Evolutionary conservation across 92 coral and sea anemone species (phyloP).

Genomic region (Paramuricea clavata): DNA sequence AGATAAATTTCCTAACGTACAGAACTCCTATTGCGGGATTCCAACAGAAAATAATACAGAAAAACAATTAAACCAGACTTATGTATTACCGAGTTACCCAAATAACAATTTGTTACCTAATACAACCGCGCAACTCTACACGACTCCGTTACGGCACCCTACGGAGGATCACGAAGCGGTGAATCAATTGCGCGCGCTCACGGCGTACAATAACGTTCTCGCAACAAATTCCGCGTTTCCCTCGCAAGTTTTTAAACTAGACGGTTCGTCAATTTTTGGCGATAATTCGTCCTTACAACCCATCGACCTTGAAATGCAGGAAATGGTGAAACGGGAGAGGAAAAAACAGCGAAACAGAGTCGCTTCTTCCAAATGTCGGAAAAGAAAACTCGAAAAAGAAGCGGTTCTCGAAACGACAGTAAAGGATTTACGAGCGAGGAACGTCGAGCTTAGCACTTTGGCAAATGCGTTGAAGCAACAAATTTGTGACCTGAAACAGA

Average conservation of each 20-base stretch:
- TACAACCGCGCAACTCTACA: slow-evolving; percentile 68
- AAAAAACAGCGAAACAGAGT: slow-evolving; percentile 97
- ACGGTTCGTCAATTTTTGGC: slow-evolving; percentile 76
- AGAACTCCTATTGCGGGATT: slow-evolving; percentile 48
- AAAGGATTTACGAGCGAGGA: slow-evolving; percentile 89
- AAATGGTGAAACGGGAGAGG: slow-evolving; percentile 95
- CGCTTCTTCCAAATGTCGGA: slow-evolving; percentile 99
- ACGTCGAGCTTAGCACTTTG: slow-evolving; percentile 92
- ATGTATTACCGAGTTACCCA: slow-evolving; percentile 77
- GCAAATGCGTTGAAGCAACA: slow-evolving; percentile 98
- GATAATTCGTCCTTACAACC: slow-evolving; percentile 86
- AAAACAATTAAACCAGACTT: slow-evolving; percentile 73
- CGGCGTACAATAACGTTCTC: slow-evolving; percentile 82
- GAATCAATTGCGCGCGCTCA: slow-evolving; percentile 81
- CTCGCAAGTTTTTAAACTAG: slow-evolving; percentile 73
- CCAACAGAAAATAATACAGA: slow-evolving; percentile 79
- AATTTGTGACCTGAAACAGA: slow-evolving; percentile 95
- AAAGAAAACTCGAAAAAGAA: slow-evolving; percentile 94
- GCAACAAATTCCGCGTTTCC: slow-evolving; percentile 64
- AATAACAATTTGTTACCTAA: slow-evolving; percentile 62
- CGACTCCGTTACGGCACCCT: slow-evolving; percentile 68
- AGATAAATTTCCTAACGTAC: slow-evolving; percentile 60
- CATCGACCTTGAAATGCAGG: slow-evolving; percentile 97
- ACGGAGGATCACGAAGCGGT: slow-evolving; percentile 72
- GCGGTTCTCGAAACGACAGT: slow-evolving; percentile 91